phyloP scores from a whole-genome alignment of 2,797 vertebrate genomes.

The Lutra lutra region DNA sequence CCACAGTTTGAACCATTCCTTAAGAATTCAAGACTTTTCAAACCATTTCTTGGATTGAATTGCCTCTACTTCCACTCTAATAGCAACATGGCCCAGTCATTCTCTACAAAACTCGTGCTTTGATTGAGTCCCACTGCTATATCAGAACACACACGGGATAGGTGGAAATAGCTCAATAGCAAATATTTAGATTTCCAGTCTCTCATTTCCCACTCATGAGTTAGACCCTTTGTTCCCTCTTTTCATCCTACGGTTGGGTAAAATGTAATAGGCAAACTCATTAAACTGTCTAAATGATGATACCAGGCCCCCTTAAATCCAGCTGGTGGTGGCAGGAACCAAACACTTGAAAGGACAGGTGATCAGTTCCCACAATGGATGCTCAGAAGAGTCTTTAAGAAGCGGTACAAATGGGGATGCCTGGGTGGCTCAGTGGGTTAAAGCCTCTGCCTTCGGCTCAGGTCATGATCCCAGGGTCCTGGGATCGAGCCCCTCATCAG shows the following conservation, averaged over 20 bases:
- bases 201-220: neutral
- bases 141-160: neutral
- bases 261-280: neutral
- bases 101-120: neutral
- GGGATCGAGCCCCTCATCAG: too few species aligned
- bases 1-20: neutral
- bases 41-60: neutral
- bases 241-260: neutral
- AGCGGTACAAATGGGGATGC: neutral
- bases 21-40: slow-evolving; percentile 42
- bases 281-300: slow-evolving; percentile 11
- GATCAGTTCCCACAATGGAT: neutral
- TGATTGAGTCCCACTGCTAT: neutral
- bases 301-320: neutral
- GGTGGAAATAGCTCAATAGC: neutral
- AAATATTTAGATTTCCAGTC: slow-evolving; percentile 16
- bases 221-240: neutral
- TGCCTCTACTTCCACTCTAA: neutral
- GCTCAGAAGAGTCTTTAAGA: neutral
- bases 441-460: too few species aligned
- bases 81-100: neutral
- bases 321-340: neutral
- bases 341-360: neutral
- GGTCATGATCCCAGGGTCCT: too few species aligned
- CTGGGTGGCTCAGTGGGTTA: too few species aligned